These are phyloP conservation scores for Stichopus horrens DNA, from an alignment of 53 echinoderm and acorn worm genomes.

Conservation along the genomic window DNA sequence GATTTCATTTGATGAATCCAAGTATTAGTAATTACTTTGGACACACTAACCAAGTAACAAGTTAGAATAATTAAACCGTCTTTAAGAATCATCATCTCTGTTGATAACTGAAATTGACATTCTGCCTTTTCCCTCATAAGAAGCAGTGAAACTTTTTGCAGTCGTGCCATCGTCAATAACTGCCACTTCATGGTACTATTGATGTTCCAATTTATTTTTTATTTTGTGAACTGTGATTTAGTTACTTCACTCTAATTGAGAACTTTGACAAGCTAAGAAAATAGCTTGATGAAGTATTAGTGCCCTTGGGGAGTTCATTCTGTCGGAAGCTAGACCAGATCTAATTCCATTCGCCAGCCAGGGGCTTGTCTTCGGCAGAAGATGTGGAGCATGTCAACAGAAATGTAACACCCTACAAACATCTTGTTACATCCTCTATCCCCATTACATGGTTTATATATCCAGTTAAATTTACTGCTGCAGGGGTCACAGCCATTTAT, in stretches of 20 bases:
- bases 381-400: constrained; percentile 31
- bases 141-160: too few species aligned
- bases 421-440: not conserved
- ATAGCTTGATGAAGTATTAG: constrained; percentile 5
- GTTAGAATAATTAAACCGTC: too few species aligned
- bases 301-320: not conserved
- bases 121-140: too few species aligned
- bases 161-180: too few species aligned
- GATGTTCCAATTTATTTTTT: not conserved
- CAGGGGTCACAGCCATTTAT: not conserved
- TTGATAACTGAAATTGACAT: too few species aligned
- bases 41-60: too few species aligned
- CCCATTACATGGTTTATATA: not conserved
- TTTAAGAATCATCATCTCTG: too few species aligned
- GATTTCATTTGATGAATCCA: too few species aligned
- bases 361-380: not conserved
- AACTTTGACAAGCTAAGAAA: not conserved
- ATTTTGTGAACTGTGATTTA: not conserved
- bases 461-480: constrained; percentile 6
- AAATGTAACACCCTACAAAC: constrained; percentile 35
- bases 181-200: too few species aligned
- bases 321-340: not conserved
- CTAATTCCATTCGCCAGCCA: not conserved
- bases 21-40: too few species aligned
- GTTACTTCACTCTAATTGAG: not conserved